Evolutionary conservation across 2,888 invertebrate genomes (phyloP).

Genomic region (Ornithoptera priamus): DNA sequence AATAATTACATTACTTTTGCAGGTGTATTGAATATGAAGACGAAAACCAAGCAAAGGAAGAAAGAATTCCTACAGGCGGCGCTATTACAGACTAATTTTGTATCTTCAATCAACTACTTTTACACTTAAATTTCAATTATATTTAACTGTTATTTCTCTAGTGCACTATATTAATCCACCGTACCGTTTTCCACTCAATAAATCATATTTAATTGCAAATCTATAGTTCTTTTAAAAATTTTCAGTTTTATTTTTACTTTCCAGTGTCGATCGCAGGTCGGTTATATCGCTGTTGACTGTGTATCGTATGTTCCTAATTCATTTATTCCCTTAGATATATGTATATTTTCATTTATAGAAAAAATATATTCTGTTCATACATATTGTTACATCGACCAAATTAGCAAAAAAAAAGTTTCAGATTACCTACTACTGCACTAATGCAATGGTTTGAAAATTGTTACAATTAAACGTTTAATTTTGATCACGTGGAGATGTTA

Average conservation of each 20-base stretch:
- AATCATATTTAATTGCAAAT: neutral
- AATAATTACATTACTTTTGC: slow-evolving; percentile 25
- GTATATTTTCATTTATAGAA: too few relatives aligned
- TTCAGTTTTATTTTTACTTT: neutral
- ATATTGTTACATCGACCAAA: too few relatives aligned
- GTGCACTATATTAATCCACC: neutral
- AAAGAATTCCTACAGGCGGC: slow-evolving; percentile 55
- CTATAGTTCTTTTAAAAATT: slow-evolving; percentile 11
- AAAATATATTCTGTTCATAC: too few relatives aligned
- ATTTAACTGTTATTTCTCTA: neutral
- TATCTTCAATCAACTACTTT: neutral
- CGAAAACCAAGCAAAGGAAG: slow-evolving; percentile 41
- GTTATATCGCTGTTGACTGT: too few relatives aligned
- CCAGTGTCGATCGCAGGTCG: too few relatives aligned
- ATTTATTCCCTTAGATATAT: too few relatives aligned
- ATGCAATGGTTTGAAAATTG: too few relatives aligned
- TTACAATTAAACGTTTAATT: too few relatives aligned
- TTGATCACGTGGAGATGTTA: neutral
- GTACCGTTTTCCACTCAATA: neutral
- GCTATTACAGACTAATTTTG: slow-evolving; percentile 50
- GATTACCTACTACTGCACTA: too few relatives aligned
- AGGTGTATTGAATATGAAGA: slow-evolving; percentile 54
- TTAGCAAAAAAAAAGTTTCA: too few relatives aligned
- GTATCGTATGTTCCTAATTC: too few relatives aligned
- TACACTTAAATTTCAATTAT: neutral